These are phyloP conservation scores for Gasterosteus aculeatus DNA, from an alignment of 2,113 vertebrate genomes.

Conservation along the genomic window DNA sequence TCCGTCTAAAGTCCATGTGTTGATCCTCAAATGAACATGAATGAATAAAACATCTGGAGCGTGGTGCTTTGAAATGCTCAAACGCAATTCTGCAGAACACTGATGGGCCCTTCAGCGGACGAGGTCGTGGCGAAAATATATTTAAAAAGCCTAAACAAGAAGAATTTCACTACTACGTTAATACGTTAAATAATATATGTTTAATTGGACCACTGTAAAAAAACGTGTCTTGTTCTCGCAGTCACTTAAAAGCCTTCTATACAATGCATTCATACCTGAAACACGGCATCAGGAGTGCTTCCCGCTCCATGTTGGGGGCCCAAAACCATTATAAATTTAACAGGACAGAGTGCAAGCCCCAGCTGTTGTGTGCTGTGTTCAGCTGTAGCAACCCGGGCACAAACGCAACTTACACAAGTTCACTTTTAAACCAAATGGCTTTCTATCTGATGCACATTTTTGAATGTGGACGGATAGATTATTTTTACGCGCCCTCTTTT, in stretches of 20 bases:
- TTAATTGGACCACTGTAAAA: conserved; percentile 5
- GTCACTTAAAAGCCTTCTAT: conserved; percentile 41
- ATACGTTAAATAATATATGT: conserved; percentile 3
- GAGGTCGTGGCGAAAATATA: neutral
- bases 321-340: conserved; percentile 67
- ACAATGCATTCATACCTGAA: conserved; percentile 20
- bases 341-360: conserved; percentile 63
- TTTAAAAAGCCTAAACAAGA: too few relatives aligned
- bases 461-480: conserved; percentile 5
- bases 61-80: neutral
- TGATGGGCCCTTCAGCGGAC: neutral
- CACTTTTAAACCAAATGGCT: conserved; percentile 25
- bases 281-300: conserved; percentile 40
- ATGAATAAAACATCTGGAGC: neutral
- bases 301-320: conserved; percentile 36
- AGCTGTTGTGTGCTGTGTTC: conserved; percentile 55
- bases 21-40: neutral
- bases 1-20: neutral
- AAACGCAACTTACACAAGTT: neutral
- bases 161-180: neutral
- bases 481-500: conserved; percentile 33
- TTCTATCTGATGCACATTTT: conserved; percentile 32
- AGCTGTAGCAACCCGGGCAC: conserved; percentile 18
- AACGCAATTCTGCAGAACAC: neutral
- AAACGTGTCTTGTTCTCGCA: neutral